Percentiles rank a stretch among this genome's conserved stretches.
Evolutionary conservation across 2,888 invertebrate genomes (phyloP).

Genomic region (Slavum lentiscoides): DNA sequence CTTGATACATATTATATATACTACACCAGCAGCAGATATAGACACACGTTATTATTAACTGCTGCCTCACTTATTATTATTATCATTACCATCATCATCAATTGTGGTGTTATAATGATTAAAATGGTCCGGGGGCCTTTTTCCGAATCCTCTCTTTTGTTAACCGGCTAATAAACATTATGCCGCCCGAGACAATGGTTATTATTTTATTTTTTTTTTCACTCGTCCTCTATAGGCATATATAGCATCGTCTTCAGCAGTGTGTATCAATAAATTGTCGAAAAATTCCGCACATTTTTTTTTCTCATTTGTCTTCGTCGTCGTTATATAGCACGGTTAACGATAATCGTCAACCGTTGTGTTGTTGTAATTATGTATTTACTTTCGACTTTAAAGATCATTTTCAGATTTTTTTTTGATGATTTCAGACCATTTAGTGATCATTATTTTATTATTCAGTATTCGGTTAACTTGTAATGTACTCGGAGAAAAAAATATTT

Average conservation of each 20-base stretch:
- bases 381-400: not conserved
- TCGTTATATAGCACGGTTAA: no score
- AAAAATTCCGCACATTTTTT: slow-evolving; percentile 16
- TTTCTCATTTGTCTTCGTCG: not conserved
- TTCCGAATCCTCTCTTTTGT: slow-evolving; percentile 42
- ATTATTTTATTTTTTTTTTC: slow-evolving; percentile 28
- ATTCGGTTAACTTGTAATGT: no score
- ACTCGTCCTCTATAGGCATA: slow-evolving; percentile 5
- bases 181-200: slow-evolving; percentile 45
- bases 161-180: slow-evolving; percentile 49
- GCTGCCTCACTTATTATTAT: slow-evolving; percentile 54
- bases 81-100: slow-evolving; percentile 52
- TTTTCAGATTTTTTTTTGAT: no score
- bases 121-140: slow-evolving; percentile 53
- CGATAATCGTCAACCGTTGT: not conserved
- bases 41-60: slow-evolving; percentile 52
- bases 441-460: no score
- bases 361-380: not conserved
- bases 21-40: slow-evolving; percentile 22
- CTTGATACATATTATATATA: slow-evolving; percentile 51
- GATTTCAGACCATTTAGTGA: no score
- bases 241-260: not conserved
- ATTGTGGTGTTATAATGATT: slow-evolving; percentile 53
- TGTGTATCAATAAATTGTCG: slow-evolving; percentile 32
- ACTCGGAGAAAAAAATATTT: no score